Conservation (phyloP, 2,113 vertebrate species). For the Nycticorax nycticorax region DNA sequence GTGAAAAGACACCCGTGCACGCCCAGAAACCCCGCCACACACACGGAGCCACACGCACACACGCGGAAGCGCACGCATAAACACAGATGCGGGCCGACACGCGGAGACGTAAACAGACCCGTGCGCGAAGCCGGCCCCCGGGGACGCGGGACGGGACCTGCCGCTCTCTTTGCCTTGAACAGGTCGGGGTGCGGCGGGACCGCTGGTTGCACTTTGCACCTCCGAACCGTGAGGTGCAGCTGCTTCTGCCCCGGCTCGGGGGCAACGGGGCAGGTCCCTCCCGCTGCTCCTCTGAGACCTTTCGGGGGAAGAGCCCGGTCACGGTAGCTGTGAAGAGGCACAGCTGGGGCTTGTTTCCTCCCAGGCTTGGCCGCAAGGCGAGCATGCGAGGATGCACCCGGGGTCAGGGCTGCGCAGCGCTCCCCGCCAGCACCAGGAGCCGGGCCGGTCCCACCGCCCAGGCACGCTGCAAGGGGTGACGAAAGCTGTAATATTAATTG, state of each 20-base stretch:
- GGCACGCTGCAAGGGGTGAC: accelerated
- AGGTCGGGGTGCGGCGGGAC: accelerated
- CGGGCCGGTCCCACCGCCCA: not conserved
- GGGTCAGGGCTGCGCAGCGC: not conserved
- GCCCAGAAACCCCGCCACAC: constrained; percentile 3
- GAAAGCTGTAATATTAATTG: not conserved
- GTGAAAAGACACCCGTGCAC: not conserved
- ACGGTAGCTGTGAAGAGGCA: not conserved
- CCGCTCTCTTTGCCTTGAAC: not conserved
- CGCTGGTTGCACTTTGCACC: not conserved
- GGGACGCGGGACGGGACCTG: not conserved
- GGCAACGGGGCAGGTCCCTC: not conserved
- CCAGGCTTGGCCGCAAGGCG: not conserved
- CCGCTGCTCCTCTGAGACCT: not conserved
- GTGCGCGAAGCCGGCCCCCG: accelerated
- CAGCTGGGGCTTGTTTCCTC: constrained; percentile 49
- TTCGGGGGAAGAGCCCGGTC: not conserved
- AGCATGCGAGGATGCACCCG: not conserved
- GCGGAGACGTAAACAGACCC: constrained; percentile 15
- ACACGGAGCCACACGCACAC: constrained; percentile 38
- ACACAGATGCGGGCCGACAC: constrained; percentile 24
- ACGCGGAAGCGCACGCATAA: not conserved
- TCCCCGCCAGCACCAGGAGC: accelerated
- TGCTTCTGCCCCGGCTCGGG: not conserved
- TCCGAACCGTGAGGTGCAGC: accelerated